A percentile compares a stretch with the other conserved stretches of the same genome.
phyloP scores from a whole-genome alignment of 1,140 invertebrate genomes.

The Paracyclopina nana region DNA sequence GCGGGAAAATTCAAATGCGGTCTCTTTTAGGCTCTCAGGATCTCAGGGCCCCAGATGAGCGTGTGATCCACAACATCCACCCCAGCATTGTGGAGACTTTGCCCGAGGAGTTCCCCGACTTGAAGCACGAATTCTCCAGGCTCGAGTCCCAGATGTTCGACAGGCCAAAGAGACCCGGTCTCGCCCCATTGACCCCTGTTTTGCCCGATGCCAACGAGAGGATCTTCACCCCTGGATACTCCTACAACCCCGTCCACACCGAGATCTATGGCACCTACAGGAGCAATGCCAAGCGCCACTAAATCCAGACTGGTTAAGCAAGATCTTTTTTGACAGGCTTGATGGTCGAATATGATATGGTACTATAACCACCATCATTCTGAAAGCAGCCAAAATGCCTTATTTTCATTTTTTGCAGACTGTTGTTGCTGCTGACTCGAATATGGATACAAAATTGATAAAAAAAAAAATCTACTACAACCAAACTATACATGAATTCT shows the following conservation, averaged over 20 bases:
- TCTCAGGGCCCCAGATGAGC: constrained; percentile 15
- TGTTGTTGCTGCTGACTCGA: too few relatives aligned
- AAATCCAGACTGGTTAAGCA: too few relatives aligned
- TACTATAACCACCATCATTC: too few relatives aligned
- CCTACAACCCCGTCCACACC: constrained; percentile 14
- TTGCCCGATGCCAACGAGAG: constrained; percentile 16
- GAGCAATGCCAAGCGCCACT: background rate
- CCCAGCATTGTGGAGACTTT: constrained; percentile 15
- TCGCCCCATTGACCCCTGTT: constrained; percentile 9
- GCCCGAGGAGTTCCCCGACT: constrained; percentile 15
- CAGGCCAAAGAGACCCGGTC: constrained; percentile 1
- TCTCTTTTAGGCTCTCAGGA: constrained; percentile 9
- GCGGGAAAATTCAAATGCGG: too few relatives aligned
- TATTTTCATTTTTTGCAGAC: too few relatives aligned
- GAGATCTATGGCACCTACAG: constrained; percentile 17
- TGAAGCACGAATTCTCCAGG: constrained; percentile 16
- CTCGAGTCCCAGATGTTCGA: constrained; percentile 17
- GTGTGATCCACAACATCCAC: background rate
- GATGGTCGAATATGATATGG: too few relatives aligned
- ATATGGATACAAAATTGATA: too few relatives aligned
- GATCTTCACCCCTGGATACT: constrained; percentile 16
- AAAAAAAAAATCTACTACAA: too few relatives aligned
- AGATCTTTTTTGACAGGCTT: too few relatives aligned
- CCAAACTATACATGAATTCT: too few relatives aligned
- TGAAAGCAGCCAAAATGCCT: too few relatives aligned